phyloP scores from a whole-genome alignment of 35 echinoderm and acorn worm genomes.

The Amphiura filiformis region DNA sequence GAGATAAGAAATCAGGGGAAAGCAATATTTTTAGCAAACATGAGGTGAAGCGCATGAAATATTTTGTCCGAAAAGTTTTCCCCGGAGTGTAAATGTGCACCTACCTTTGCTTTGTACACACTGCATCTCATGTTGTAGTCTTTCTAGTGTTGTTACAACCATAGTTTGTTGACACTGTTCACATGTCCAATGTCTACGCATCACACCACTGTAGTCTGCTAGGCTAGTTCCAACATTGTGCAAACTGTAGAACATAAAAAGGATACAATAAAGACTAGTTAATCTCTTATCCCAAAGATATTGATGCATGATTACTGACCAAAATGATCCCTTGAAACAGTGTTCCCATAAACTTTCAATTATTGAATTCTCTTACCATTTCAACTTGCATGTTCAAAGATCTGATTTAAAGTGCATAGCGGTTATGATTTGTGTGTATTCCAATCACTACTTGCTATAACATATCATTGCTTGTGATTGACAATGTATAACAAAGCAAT shows the following conservation, averaged over 20 bases:
- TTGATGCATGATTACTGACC: neutral
- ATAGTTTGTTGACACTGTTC: conserved; percentile 52
- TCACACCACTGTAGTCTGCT: conserved; percentile 60
- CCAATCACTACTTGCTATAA: neutral
- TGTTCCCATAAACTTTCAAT: neutral
- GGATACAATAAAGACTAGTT: too few relatives aligned
- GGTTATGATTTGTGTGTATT: too few relatives aligned
- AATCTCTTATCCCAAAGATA: neutral
- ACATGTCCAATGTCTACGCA: conserved; percentile 90
- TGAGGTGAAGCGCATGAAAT: too few relatives aligned
- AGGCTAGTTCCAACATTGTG: conserved; percentile 32
- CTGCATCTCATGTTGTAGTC: conserved; percentile 71
- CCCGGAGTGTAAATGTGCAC: too few relatives aligned
- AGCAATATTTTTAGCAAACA: too few relatives aligned
- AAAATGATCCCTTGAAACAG: neutral
- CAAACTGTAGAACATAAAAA: conserved; percentile 17
- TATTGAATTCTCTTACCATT: too few relatives aligned
- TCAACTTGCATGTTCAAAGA: too few relatives aligned
- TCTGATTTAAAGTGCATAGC: too few relatives aligned
- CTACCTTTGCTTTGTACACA: conserved; percentile 33
- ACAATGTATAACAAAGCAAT: neutral
- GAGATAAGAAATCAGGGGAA: neutral
- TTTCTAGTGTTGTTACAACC: conserved; percentile 76
- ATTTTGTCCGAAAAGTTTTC: too few relatives aligned
- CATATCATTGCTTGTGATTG: neutral